These are phyloP conservation scores for Tromatobia lineatoria DNA, from an alignment of 2,888 invertebrate genomes.

Conservation along the genomic window DNA sequence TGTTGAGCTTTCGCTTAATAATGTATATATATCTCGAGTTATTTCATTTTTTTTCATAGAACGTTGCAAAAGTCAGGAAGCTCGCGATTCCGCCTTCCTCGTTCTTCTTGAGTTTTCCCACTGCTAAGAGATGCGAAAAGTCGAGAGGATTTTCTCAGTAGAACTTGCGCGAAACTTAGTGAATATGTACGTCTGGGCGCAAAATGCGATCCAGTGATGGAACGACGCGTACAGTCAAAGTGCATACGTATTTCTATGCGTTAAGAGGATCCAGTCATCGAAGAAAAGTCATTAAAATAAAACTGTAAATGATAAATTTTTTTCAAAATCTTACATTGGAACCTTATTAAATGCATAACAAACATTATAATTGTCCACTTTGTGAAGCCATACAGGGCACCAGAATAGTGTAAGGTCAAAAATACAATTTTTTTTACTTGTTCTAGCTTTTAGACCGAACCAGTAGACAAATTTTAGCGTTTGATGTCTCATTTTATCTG, in stretches of 20 bases:
- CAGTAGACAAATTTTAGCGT: too few species aligned
- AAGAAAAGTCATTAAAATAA: too few species aligned
- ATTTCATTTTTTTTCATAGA: background rate
- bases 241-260: constrained; percentile 3
- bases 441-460: too few species aligned
- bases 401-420: too few species aligned
- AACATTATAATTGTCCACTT: too few species aligned
- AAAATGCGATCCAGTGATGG: background rate
- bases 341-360: too few species aligned
- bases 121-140: background rate
- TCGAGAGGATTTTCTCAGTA: background rate
- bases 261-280: too few species aligned
- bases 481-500: too few species aligned
- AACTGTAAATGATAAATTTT: too few species aligned
- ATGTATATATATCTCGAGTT: constrained; percentile 16
- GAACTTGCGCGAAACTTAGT: background rate
- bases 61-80: background rate
- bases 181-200: constrained; percentile 2
- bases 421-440: too few species aligned
- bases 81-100: background rate
- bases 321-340: too few species aligned
- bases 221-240: background rate
- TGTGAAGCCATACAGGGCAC: too few species aligned
- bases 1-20: constrained; percentile 2
- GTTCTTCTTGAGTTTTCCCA: background rate